Evolutionary conservation across 2,888 invertebrate species (phyloP).

Genomic region (Cecidostiba fungosa): DNA sequence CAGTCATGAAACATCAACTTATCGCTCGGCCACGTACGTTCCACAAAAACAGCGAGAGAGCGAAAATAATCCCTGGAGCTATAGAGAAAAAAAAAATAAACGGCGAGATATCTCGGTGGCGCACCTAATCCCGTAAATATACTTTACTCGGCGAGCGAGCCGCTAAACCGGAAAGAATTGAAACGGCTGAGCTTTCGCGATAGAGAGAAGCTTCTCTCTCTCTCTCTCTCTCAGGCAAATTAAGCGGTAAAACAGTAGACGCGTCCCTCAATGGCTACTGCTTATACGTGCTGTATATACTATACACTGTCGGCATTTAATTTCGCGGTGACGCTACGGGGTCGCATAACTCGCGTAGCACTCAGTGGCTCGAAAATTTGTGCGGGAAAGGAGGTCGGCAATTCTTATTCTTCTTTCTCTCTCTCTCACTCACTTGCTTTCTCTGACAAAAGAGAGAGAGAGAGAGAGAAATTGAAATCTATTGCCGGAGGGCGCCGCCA

Average conservation of each 20-base stretch:
- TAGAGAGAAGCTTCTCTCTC: neutral
- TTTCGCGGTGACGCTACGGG: neutral
- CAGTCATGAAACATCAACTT: neutral
- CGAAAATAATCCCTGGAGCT: neutral
- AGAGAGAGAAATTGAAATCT: slow-evolving; percentile 56
- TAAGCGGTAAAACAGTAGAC: neutral
- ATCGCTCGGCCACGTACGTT: neutral
- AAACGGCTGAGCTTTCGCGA: neutral
- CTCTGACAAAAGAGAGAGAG: slow-evolving; percentile 27
- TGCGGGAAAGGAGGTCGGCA: slow-evolving; percentile 17
- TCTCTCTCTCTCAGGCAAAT: neutral
- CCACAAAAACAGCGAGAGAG: neutral
- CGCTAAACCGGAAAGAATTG: slow-evolving; percentile 42
- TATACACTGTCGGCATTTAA: neutral
- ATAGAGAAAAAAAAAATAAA: neutral
- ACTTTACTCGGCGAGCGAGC: neutral
- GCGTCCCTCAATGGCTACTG: neutral
- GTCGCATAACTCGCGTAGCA: neutral
- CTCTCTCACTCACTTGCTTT: too few species aligned
- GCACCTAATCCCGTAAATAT: slow-evolving; percentile 12
- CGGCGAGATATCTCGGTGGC: neutral
- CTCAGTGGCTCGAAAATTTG: slow-evolving; percentile 1
- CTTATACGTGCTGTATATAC: neutral
- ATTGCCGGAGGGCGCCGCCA: slow-evolving; percentile 52
- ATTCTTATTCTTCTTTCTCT: neutral